Evolutionary conservation across 2,113 vertebrate genomes (phyloP), one percentile per base, ranked within the genome.

Genomic region (Hystrix cristata): DNA sequence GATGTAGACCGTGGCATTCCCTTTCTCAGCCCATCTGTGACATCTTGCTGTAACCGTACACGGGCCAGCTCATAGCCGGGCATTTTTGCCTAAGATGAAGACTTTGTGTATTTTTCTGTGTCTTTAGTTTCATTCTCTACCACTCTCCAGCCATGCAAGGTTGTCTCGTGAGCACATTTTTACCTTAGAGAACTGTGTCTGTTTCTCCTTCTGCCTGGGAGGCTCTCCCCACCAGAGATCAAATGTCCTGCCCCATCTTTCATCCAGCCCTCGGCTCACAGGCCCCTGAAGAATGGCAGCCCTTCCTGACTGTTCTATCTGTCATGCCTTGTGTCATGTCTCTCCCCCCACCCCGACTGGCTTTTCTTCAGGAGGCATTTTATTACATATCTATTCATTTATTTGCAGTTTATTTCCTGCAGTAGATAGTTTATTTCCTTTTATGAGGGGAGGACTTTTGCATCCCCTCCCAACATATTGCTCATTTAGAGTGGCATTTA

Each of bases 311-410:
- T 38, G 1, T 23, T 67, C 23, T 64, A 23, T 60, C 14, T 53
- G 31, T 18, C 78, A 5, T 76, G 21, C 29, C 31, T 92, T 92
- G 12, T 80, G 48, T n/a, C 25, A 19, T 87, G 16, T 76, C 4
- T 90, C 6, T 51, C 62, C 13, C 34, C 11, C 1, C 3, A 57
- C 0, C 1, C 46, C 72, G 38, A 76, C 69, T 92, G 46, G 2
- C 2, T 69, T 93, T 90, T 25, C 19, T 78, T 74, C 48, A 80
- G 82, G 55, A 67, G 2, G 27, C 1, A 11, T 69, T 94, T 48
- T 71, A 74, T 51, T 71, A 84, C 25, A 7, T 78, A 86, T 67
- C 14, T 78, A 57, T 60, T 93, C 43, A 90, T 79, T 89, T 81
- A 27, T 81, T 55, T 86, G 46, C 46, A 23, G 27, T 93, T 51